phyloP scores from a whole-genome alignment of 1,140 invertebrate species.

The Panagrolaimus sp. region DNA sequence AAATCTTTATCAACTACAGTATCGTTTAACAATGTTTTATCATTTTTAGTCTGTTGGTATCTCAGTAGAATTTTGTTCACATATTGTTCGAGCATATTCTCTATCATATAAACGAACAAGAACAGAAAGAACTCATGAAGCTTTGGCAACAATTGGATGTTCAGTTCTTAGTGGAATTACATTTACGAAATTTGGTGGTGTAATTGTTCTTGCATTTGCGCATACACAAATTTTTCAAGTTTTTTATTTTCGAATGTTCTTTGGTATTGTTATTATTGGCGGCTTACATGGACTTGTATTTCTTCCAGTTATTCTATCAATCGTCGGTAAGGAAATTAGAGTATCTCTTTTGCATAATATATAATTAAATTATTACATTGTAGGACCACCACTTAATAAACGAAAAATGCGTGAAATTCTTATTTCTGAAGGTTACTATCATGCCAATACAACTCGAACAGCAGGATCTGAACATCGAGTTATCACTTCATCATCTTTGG shows the following conservation, averaged over 20 bases:
- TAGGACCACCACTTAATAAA: conserved; percentile 18
- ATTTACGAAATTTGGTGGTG: conserved; percentile 82
- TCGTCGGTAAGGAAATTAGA: conserved; percentile 36
- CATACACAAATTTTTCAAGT: conserved; percentile 87
- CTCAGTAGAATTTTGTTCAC: conserved; percentile 86
- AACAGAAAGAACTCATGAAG: conserved; percentile 67
- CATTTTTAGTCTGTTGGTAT: conserved; percentile 74
- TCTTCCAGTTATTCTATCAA: conserved; percentile 82
- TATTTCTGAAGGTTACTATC: neutral
- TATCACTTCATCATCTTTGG: too few relatives aligned
- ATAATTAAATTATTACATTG: neutral
- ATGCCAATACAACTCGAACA: neutral
- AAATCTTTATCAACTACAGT: conserved; percentile 19
- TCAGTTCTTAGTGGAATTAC: conserved; percentile 90
- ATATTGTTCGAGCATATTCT: conserved; percentile 75
- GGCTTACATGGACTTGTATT: conserved; percentile 81
- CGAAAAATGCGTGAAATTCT: conserved; percentile 4
- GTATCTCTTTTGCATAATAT: too few relatives aligned
- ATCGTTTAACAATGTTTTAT: conserved; percentile 14
- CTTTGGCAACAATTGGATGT: conserved; percentile 73
- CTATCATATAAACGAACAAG: conserved; percentile 65
- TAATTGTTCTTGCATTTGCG: conserved; percentile 80
- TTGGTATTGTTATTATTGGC: conserved; percentile 80
- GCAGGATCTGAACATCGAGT: too few relatives aligned
- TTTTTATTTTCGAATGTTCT: conserved; percentile 91